Percentiles rank a stretch among this genome's conserved stretches.
Conservation (phyloP, 2,888 invertebrate species). For the Conomelus anceps region DNA sequence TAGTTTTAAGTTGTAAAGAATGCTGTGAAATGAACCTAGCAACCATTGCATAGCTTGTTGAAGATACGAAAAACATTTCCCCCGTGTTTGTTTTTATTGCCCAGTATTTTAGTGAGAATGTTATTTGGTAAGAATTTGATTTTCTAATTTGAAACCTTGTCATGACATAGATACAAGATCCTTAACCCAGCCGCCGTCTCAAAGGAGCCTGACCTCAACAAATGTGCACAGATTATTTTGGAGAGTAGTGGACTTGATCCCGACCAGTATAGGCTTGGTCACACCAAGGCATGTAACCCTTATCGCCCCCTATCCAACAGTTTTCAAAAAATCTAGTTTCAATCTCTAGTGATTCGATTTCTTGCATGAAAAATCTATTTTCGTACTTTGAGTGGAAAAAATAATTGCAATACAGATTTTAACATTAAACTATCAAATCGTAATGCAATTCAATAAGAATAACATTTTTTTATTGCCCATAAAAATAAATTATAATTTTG, state of each 20-base stretch:
- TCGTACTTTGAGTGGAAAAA: too few relatives aligned
- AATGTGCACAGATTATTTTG: slow-evolving; percentile 75
- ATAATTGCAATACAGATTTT: too few relatives aligned
- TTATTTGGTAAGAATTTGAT: not conserved
- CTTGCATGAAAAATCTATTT: not conserved
- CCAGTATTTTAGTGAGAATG: not conserved
- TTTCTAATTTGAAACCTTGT: not conserved
- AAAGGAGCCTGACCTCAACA: slow-evolving; percentile 54
- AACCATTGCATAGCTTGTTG: too few relatives aligned
- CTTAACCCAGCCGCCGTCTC: slow-evolving; percentile 85
- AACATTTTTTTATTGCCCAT: too few relatives aligned
- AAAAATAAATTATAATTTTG: too few relatives aligned
- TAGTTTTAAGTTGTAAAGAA: not conserved
- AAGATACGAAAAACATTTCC: too few relatives aligned
- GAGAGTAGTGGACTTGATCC: slow-evolving; percentile 75
- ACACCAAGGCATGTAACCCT: slow-evolving; percentile 86
- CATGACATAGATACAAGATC: slow-evolving; percentile 89
- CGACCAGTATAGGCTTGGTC: slow-evolving; percentile 93
- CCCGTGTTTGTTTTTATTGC: not conserved
- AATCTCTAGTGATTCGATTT: not conserved
- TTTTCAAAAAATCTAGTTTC: not conserved
- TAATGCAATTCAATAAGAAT: too few relatives aligned
- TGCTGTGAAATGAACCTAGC: too few relatives aligned
- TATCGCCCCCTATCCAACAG: slow-evolving; percentile 2
- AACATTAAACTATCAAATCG: too few relatives aligned